Base-by-base conservation (phyloP, 2,888 invertebrate genomes). In the Yponomeuta sedellus region DNA sequence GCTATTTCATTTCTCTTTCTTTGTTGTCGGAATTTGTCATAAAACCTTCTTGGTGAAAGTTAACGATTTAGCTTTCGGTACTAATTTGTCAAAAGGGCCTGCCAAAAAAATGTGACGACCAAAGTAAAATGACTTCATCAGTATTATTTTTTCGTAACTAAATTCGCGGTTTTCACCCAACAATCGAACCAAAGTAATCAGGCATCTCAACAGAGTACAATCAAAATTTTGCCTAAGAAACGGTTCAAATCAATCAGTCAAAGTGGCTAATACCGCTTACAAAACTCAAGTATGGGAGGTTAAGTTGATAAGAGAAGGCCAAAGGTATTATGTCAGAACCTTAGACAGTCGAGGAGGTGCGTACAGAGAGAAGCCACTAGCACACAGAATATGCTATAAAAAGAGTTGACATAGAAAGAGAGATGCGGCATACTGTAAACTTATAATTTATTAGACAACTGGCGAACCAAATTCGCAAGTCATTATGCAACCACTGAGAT, bases 241-340 rank as follows among this genome's bases (percentile, higher is more conserved):
- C 34, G 8, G 34, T 34, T 34, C 6, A 34, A 34, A 34, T 8
- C 8, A 5, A 52, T 52, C 44, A 1, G 44, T 58, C 85, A 88
- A 83, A 82, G 87, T 88, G 88, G 88, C 87, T 76, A 71, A 78
- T 1, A 34, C 69, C 67, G 68, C 67, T 25, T 66, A 68, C 44
- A 79, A 71, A 25, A 76, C 82, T 59, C 90, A 90, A 79, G 77
- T 90, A 77, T 90, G 90, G 90, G 85, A 84, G 74, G 68, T 88
- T 10, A 81, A 69, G 70, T 77, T 90, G 61, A 74, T 70, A 75
- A 79, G 77, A 67, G 87, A 88, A 67, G 85, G 84, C 0, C 88
- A 90, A 67, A 81, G 90, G 72, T 74, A 72, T 66, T 89, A 89
- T 66, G 74, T 89, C 10, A 90, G 83, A 74, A 67, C 78, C 4